These are phyloP conservation scores for Cheilosia urbana DNA, from an alignment of 2,888 invertebrate species.

Conservation along the genomic window DNA sequence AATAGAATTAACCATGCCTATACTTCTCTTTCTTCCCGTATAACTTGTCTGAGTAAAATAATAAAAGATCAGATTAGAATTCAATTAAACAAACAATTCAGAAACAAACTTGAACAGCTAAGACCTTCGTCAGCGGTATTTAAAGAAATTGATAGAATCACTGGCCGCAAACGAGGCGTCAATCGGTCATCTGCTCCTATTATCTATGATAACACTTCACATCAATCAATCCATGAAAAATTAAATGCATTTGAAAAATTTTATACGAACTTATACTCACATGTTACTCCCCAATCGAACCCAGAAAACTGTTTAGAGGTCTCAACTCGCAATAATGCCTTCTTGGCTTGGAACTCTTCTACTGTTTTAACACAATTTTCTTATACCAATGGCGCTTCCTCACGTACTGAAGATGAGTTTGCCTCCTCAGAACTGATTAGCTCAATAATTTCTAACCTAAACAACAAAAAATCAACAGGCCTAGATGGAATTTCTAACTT, in stretches of 20 bases:
- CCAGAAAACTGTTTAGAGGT: constrained; percentile 1
- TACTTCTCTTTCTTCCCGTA: not conserved
- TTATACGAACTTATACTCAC: not conserved
- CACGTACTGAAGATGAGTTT: not conserved
- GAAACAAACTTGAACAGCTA: too few relatives aligned
- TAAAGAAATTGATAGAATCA: too few relatives aligned
- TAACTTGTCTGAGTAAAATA: not conserved
- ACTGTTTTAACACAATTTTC: not conserved
- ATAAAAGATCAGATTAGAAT: constrained; percentile 2
- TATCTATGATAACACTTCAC: too few relatives aligned
- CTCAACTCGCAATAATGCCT: not conserved
- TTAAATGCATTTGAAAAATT: too few relatives aligned
- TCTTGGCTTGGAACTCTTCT: not conserved
- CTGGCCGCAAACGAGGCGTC: too few relatives aligned
- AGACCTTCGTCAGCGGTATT: too few relatives aligned
- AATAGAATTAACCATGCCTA: not conserved
- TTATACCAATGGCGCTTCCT: not conserved
- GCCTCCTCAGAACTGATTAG: not conserved
- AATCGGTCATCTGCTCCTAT: too few relatives aligned
- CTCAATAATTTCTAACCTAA: too few relatives aligned
- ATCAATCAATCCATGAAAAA: too few relatives aligned
- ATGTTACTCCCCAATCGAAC: not conserved
- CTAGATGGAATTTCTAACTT: too few relatives aligned
- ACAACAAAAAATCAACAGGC: too few relatives aligned
- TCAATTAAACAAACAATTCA: not conserved